Base-by-base conservation (phyloP, 2,113 vertebrate species). In the Xyliphius kryptos region DNA sequence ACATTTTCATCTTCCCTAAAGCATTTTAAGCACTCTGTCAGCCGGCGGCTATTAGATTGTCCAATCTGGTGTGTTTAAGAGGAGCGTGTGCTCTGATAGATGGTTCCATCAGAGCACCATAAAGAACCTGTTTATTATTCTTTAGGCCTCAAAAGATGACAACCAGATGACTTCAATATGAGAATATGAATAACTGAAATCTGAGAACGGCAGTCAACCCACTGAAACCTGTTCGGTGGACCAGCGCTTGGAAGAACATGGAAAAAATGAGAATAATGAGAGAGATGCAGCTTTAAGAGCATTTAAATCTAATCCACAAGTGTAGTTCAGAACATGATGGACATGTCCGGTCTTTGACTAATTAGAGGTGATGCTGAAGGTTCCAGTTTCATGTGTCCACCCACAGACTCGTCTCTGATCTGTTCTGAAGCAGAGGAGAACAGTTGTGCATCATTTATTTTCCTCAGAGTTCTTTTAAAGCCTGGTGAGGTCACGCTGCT, bases 1-100 rank as follows among this genome's bases (percentile, higher is more conserved):
- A 56, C 53, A 46, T 21, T 57, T 69, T 38, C 59, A 57, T 63
- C 38, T 51, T 26, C 37, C 53, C 21, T 56, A 21, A 56, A 56
- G 41, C 47, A 10, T 15, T 0, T 1, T 9, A 47, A 61, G 58
- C 26, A 6, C 41, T 41, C 40, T 11, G 40, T 41, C 40, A 12
- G 40, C 40, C 37, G 0, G 16, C 32, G 21, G 61, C 53, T 48
- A 20, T 40, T 40, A 17, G 36, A 10, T 11, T 9, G 40, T 5
- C 40, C 54, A 32, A 49, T 21, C 11, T 10, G 61, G 46, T 41
- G 40, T 8, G 40, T 41, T 41, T 41, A 41, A 41, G 13, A 41
- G 9, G 40, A 12, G 43, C 46, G 58, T 55, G 54, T 44, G 50
- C 47, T 46, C 22, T 68, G 66, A 68, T 21, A 37, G 15, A 68